phyloP scores from a whole-genome alignment of 2,888 invertebrate species.

The Xylota sylvarum region DNA sequence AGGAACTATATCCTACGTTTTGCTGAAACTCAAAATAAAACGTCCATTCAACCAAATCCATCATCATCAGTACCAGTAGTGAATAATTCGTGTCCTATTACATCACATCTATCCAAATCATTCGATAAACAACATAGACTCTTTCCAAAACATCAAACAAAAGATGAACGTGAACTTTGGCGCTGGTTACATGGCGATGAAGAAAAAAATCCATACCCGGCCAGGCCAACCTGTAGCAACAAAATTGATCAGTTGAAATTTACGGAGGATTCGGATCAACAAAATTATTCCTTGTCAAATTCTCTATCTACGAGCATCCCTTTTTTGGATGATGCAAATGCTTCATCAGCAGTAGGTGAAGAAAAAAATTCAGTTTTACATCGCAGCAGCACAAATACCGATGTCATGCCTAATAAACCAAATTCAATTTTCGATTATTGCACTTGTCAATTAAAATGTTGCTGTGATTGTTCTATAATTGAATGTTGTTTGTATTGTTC shows the following conservation, averaged over 20 bases:
- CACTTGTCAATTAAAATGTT: constrained; percentile 71
- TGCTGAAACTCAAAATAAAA: background rate
- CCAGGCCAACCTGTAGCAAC: background rate
- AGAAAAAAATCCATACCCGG: background rate
- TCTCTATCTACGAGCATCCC: background rate
- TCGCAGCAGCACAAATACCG: constrained; percentile 28
- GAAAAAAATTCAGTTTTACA: constrained; percentile 11
- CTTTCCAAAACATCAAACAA: background rate
- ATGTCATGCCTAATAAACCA: constrained; percentile 29
- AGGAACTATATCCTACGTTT: constrained; percentile 47
- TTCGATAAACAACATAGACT: background rate
- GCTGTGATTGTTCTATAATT: constrained; percentile 72
- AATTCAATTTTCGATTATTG: constrained; percentile 53
- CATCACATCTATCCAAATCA: background rate
- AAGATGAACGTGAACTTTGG: constrained; percentile 26
- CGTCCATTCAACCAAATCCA: background rate
- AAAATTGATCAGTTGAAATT: background rate
- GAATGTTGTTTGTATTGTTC: constrained; percentile 71
- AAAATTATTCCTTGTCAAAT: background rate
- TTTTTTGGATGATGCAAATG: background rate
- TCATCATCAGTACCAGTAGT: background rate
- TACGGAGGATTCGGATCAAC: background rate
- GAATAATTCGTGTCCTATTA: no score
- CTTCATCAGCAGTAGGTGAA: background rate
- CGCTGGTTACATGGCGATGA: constrained; percentile 32